These are phyloP conservation scores for Drosophila subpulchrella DNA, from an alignment of 1,140 invertebrate species.

Conservation along the genomic window DNA sequence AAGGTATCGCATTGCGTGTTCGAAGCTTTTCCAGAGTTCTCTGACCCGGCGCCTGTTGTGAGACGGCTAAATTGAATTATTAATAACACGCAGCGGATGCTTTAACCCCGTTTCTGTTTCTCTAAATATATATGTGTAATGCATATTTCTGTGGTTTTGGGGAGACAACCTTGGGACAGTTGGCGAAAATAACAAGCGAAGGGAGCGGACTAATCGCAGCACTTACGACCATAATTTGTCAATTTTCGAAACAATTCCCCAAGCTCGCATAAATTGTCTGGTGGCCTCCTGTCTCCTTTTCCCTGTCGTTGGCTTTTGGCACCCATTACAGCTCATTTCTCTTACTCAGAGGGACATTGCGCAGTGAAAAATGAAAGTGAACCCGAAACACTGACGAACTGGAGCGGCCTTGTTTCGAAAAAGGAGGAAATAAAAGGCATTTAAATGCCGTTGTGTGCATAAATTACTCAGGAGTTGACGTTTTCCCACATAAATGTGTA, in stretches of 20 bases:
- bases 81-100: slow-evolving; percentile 70
- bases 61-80: slow-evolving; percentile 75
- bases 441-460: slow-evolving; percentile 72
- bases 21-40: slow-evolving; percentile 19
- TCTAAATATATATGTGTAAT: slow-evolving; percentile 21
- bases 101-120: slow-evolving; percentile 19
- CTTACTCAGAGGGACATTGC: slow-evolving; percentile 54
- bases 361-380: slow-evolving; percentile 70
- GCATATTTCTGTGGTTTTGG: slow-evolving; percentile 35
- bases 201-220: slow-evolving; percentile 65
- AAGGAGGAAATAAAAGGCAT: slow-evolving; percentile 52
- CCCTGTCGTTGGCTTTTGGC: slow-evolving; percentile 61
- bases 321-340: slow-evolving; percentile 68
- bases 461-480: slow-evolving; percentile 66
- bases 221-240: slow-evolving; percentile 79
- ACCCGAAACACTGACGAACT: slow-evolving; percentile 32
- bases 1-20: slow-evolving; percentile 51
- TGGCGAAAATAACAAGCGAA: slow-evolving; percentile 22
- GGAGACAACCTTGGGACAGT: slow-evolving; percentile 57
- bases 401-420: slow-evolving; percentile 4
- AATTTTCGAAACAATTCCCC: slow-evolving; percentile 80
- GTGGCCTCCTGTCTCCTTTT: slow-evolving; percentile 16
- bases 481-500: slow-evolving; percentile 58
- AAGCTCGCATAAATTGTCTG: slow-evolving; percentile 68
- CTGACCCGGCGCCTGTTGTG: slow-evolving; percentile 52